Evolutionary conservation across 1,140 invertebrate species (phyloP).

Genomic region (Nixonia krombeini): DNA sequence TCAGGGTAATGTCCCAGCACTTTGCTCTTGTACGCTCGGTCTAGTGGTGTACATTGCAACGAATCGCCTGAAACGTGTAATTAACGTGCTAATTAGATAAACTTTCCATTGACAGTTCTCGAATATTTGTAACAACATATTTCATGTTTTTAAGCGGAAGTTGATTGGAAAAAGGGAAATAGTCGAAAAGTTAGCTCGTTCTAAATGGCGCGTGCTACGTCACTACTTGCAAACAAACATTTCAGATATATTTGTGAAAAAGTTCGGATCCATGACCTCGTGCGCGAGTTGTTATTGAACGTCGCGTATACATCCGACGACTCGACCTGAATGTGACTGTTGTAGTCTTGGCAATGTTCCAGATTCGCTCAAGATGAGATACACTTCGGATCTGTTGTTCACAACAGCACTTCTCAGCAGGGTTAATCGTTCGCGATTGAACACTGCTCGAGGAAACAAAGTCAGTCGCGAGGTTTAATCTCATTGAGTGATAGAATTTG

Average conservation of each 20-base stretch:
- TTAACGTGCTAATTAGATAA: too few species aligned
- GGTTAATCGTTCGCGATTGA: conserved; percentile 49
- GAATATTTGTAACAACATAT: too few species aligned
- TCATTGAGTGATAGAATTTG: neutral
- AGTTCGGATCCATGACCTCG: conserved; percentile 50
- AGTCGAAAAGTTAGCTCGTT: too few species aligned
- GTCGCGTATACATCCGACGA: conserved; percentile 17
- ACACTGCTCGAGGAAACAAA: conserved; percentile 2
- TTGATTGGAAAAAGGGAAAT: too few species aligned
- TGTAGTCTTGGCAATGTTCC: conserved; percentile 53
- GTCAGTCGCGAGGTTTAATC: neutral
- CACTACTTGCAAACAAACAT: conserved; percentile 6
- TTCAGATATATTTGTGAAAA: conserved; percentile 3
- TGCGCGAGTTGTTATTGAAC: conserved; percentile 58
- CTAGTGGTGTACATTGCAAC: conserved; percentile 89
- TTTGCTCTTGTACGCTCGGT: conserved; percentile 94
- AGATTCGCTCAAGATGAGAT: conserved; percentile 32
- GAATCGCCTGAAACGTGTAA: conserved; percentile 79
- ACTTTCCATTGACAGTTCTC: too few species aligned
- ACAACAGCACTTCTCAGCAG: conserved; percentile 25
- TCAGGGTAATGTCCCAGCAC: conserved; percentile 96
- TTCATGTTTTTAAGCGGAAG: too few species aligned
- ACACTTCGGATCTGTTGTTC: conserved; percentile 15
- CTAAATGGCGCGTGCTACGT: too few species aligned
- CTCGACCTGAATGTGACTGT: conserved; percentile 50